Evolutionary conservation across 2,888 invertebrate species (phyloP).

Genomic region (Polydrusus tereticollis): DNA sequence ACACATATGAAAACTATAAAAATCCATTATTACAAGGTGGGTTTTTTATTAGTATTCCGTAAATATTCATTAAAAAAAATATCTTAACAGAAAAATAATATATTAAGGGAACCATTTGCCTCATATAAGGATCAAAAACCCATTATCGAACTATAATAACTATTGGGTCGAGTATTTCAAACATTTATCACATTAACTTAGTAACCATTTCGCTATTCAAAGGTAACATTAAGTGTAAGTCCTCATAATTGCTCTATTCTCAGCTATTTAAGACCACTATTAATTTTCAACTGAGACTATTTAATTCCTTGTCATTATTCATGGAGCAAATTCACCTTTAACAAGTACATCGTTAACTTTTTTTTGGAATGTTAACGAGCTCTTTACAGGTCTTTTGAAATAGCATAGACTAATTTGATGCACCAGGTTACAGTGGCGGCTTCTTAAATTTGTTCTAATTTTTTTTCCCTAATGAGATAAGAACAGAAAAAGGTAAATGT

Average conservation of each 20-base stretch:
- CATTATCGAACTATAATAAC: not conserved
- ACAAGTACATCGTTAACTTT: constrained; percentile 23
- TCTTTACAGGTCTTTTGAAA: not conserved
- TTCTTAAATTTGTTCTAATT: not conserved
- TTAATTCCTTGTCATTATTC: constrained; percentile 29
- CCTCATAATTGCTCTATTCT: constrained; percentile 27
- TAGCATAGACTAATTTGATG: not conserved
- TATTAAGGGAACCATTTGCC: no score
- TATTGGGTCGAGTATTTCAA: constrained; percentile 11
- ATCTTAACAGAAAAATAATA: no score
- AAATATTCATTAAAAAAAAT: no score
- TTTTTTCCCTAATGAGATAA: not conserved
- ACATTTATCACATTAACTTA: constrained; percentile 22
- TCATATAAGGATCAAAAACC: no score
- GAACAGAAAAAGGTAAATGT: no score
- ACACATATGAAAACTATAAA: no score
- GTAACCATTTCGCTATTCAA: constrained; percentile 27
- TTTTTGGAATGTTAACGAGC: constrained; percentile 5
- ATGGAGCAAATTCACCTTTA: constrained; percentile 14
- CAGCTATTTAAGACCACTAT: constrained; percentile 28
- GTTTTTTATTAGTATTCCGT: no score
- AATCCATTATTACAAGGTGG: no score
- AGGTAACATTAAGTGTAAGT: constrained; percentile 18
- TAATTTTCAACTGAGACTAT: constrained; percentile 25
- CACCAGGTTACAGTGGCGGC: not conserved